A percentile compares a stretch with the other conserved stretches of the same genome.
These are phyloP conservation scores for Aegithalos caudatus DNA, from an alignment of 2,113 vertebrate genomes.

Conservation along the genomic window DNA sequence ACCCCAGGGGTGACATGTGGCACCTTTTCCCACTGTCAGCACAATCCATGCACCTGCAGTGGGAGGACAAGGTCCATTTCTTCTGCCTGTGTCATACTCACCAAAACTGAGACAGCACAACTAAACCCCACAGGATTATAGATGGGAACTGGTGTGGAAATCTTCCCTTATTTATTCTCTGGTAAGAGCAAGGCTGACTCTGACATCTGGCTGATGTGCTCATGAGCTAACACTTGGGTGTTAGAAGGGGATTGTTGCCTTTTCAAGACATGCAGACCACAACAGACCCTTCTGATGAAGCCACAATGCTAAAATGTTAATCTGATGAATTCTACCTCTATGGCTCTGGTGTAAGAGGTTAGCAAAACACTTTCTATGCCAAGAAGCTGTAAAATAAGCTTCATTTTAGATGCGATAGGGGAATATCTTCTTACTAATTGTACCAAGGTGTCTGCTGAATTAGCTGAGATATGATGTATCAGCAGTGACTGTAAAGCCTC, in stretches of 20 bases:
- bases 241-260: neutral
- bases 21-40: neutral
- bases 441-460: conserved; percentile 44
- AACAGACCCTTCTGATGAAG: conserved; percentile 5
- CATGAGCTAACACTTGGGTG: accelerated
- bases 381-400: conserved; percentile 46
- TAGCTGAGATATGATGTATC: conserved; percentile 26
- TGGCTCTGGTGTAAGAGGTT: conserved; percentile 36
- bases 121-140: neutral
- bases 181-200: neutral
- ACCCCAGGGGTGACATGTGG: accelerated
- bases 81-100: neutral
- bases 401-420: conserved; percentile 34
- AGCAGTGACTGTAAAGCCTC: neutral
- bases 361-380: conserved; percentile 50
- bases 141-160: neutral
- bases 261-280: neutral
- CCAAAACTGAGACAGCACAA: neutral
- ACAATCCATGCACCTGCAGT: neutral
- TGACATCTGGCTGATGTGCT: neutral
- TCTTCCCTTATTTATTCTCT: neutral
- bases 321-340: conserved; percentile 52
- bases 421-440: conserved; percentile 62
- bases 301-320: conserved; percentile 27
- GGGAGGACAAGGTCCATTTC: neutral